These are phyloP conservation scores for Pelvicachromis taeniatus DNA, from an alignment of 2,113 vertebrate species.

Conservation along the genomic window DNA sequence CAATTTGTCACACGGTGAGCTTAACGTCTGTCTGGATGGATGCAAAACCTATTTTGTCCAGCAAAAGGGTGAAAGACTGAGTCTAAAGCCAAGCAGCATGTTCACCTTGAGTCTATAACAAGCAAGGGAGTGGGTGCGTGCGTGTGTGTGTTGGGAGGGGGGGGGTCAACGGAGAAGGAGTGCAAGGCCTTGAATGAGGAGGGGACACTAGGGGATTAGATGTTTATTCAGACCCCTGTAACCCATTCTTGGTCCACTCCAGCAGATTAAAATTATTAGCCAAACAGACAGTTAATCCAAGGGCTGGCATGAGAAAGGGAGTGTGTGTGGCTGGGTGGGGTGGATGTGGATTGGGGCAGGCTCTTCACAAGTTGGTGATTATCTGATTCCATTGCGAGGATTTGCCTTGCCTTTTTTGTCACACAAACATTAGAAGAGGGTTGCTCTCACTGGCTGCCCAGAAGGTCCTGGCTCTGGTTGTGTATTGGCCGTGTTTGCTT, in stretches of 20 bases:
- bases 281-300: constrained; percentile 80
- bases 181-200: neutral
- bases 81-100: neutral
- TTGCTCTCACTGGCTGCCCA: constrained; percentile 69
- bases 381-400: constrained; percentile 83
- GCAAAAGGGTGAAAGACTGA: neutral
- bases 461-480: constrained; percentile 57
- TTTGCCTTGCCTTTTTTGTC: constrained; percentile 84
- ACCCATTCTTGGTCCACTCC: constrained; percentile 62
- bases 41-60: neutral
- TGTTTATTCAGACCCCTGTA: constrained; percentile 74
- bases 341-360: constrained; percentile 85
- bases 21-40: constrained; percentile 37
- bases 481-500: constrained; percentile 77
- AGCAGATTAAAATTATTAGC: constrained; percentile 83
- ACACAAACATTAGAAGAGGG: constrained; percentile 85
- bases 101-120: neutral
- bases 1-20: constrained; percentile 44
- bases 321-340: neutral
- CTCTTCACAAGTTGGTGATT: constrained; percentile 88
- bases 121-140: neutral
- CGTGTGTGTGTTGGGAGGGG: neutral
- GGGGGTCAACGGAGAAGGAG: neutral
- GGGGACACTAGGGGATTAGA: constrained; percentile 40
- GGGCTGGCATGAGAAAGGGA: constrained; percentile 13